Percentiles rank a stretch among this genome's conserved stretches.
These are phyloP conservation scores for Melinaea marsaeus DNA, from an alignment of 2,888 invertebrate species.

Conservation along the genomic window DNA sequence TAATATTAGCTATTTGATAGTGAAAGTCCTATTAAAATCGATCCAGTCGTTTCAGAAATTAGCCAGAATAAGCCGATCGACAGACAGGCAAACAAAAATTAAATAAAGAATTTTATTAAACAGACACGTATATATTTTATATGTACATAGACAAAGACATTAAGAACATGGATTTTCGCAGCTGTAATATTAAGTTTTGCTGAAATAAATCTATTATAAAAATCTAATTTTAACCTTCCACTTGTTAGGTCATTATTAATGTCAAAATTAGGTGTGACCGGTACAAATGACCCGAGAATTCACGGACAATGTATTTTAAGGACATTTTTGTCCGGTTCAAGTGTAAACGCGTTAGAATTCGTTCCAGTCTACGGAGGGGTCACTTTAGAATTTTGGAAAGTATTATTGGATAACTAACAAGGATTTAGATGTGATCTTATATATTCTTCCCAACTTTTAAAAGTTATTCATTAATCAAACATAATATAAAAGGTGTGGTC, in stretches of 20 bases:
- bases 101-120: too few relatives aligned
- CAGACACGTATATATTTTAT: too few relatives aligned
- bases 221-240: constrained; percentile 2
- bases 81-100: too few relatives aligned
- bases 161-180: too few relatives aligned
- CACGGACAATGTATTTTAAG: constrained; percentile 73
- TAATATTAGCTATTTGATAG: too few relatives aligned
- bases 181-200: too few relatives aligned
- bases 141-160: too few relatives aligned
- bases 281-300: constrained; percentile 64
- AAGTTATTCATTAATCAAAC: constrained; percentile 29
- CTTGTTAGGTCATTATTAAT: constrained; percentile 41
- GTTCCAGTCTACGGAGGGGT: constrained; percentile 64
- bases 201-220: background rate
- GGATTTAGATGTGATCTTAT: constrained; percentile 1
- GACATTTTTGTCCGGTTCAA: constrained; percentile 61
- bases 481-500: constrained; percentile 28
- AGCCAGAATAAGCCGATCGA: too few relatives aligned
- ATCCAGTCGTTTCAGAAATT: too few relatives aligned
- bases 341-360: constrained; percentile 69
- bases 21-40: too few relatives aligned
- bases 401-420: constrained; percentile 19
- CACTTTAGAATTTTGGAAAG: constrained; percentile 46
- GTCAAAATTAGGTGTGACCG: constrained; percentile 63
- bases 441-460: background rate